A percentile compares a stretch with the other conserved stretches of the same genome.
phyloP scores from a whole-genome alignment of 2,888 invertebrate species.

The Nomada goodeniana region DNA sequence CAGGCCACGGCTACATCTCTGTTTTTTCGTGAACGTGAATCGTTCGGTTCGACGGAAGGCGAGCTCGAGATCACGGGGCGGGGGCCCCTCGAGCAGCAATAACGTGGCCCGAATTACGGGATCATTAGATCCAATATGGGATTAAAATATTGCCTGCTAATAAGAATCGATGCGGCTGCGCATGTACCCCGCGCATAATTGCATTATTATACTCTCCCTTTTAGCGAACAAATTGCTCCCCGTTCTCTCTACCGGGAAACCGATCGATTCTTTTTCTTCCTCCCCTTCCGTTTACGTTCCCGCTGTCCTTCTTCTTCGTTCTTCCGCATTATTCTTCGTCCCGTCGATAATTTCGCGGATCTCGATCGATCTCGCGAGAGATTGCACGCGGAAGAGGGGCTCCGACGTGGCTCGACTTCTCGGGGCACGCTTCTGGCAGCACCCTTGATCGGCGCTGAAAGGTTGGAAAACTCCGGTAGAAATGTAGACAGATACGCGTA shows the following conservation, averaged over 20 bases:
- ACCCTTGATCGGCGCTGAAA: background rate
- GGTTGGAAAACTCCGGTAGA: background rate
- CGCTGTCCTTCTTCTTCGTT: background rate
- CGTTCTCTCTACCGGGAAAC: slow-evolving; percentile 46
- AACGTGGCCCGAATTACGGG: slow-evolving; percentile 71
- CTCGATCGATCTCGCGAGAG: slow-evolving; percentile 26
- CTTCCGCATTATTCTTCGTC: background rate
- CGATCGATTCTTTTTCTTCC: slow-evolving; percentile 13
- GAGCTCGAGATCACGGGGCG: slow-evolving; percentile 17
- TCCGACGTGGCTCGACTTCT: background rate
- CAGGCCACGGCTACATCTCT: slow-evolving; percentile 8
- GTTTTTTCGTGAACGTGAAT: slow-evolving; percentile 39
- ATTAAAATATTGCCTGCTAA: slow-evolving; percentile 83
- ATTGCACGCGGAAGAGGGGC: background rate
- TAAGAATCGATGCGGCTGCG: slow-evolving; percentile 76
- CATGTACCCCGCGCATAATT: slow-evolving; percentile 75
- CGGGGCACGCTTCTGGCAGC: background rate
- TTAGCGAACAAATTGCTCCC: slow-evolving; percentile 73
- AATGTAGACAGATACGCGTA: no score
- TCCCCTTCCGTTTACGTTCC: background rate
- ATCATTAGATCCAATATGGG: slow-evolving; percentile 79
- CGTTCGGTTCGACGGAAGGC: slow-evolving; percentile 28
- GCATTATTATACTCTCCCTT: slow-evolving; percentile 79
- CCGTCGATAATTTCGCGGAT: background rate
- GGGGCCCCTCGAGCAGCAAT: slow-evolving; percentile 54